Percentiles rank a stretch among this genome's conserved stretches.
These are phyloP conservation scores for Botrylloides violaceus DNA, from an alignment of 23 tunicate species.

Conservation along the genomic window DNA sequence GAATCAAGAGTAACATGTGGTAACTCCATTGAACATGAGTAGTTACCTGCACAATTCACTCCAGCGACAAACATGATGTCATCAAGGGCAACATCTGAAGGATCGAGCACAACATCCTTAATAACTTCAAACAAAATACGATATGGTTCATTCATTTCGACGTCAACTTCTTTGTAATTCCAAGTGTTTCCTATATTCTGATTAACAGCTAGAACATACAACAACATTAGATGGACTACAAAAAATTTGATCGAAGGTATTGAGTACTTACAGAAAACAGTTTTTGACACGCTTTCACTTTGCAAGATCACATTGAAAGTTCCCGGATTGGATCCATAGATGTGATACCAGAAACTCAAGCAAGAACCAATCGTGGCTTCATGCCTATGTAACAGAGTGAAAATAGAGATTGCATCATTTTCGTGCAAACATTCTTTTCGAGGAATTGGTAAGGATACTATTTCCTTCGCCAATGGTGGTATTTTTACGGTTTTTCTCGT, in stretches of 20 bases:
- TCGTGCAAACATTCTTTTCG: too few species aligned
- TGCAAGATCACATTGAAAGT: conserved; percentile 38
- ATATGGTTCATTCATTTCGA: conserved; percentile 27
- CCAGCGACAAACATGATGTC: conserved; percentile 55
- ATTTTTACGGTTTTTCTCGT: too few species aligned
- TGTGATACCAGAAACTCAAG: conserved; percentile 76
- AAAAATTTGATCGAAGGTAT: neutral
- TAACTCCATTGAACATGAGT: too few species aligned
- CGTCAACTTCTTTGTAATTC: conserved; percentile 43
- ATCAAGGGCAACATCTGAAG: conserved; percentile 84
- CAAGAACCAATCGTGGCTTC: conserved; percentile 59
- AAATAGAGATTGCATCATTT: too few species aligned
- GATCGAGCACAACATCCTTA: conserved; percentile 35
- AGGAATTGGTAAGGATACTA: too few species aligned
- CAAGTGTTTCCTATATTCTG: conserved; percentile 69
- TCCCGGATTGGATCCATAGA: conserved; percentile 46
- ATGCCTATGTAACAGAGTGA: conserved; percentile 31
- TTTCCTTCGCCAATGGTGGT: too few species aligned
- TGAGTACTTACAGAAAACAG: conserved; percentile 47
- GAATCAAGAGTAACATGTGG: too few species aligned
- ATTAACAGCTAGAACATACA: conserved; percentile 22
- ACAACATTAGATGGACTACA: neutral
- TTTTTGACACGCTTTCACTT: conserved; percentile 48
- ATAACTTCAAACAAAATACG: conserved; percentile 70
- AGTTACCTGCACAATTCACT: conserved; percentile 60